These are phyloP conservation scores for Oscheius myriophilus DNA, from an alignment of 2,888 invertebrate genomes.

Conservation along the genomic window DNA sequence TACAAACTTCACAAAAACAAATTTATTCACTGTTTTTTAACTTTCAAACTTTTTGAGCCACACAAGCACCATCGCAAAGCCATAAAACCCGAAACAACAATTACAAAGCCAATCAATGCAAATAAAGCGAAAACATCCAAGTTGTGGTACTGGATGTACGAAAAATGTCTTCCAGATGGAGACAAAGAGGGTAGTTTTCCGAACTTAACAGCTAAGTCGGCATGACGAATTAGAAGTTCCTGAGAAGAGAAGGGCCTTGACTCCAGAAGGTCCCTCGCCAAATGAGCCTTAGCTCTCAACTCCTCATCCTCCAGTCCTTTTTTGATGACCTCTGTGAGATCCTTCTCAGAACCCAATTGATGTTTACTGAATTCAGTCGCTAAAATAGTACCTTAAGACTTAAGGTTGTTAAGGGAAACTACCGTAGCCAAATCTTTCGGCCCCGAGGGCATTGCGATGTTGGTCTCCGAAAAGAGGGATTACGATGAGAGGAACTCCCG, in stretches of 20 bases:
- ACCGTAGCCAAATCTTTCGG: slow-evolving; percentile 11
- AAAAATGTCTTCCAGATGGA: slow-evolving; percentile 14
- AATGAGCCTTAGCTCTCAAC: neutral
- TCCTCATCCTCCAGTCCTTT: neutral
- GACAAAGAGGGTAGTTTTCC: slow-evolving; percentile 7
- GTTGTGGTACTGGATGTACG: slow-evolving; percentile 12
- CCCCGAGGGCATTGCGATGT: slow-evolving; percentile 20
- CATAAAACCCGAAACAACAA: no score
- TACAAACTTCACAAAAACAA: no score
- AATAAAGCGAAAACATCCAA: slow-evolving; percentile 5
- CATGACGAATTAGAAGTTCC: slow-evolving; percentile 3
- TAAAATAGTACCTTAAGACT: neutral
- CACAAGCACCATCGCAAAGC: no score
- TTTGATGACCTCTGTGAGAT: neutral
- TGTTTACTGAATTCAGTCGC: slow-evolving; percentile 1
- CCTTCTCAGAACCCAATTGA: neutral
- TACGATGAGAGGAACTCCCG: slow-evolving; percentile 13
- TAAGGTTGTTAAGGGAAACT: neutral
- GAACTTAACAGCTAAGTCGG: slow-evolving; percentile 19
- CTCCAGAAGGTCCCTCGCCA: neutral
- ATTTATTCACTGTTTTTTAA: no score
- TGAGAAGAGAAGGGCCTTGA: slow-evolving; percentile 9
- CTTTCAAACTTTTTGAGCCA: no score
- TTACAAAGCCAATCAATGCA: no score
- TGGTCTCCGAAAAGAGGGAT: slow-evolving; percentile 29